Percentiles rank a stretch among this genome's conserved stretches.
These are phyloP conservation scores for Smithornis capensis DNA, from an alignment of 2,113 vertebrate genomes.

Conservation along the genomic window DNA sequence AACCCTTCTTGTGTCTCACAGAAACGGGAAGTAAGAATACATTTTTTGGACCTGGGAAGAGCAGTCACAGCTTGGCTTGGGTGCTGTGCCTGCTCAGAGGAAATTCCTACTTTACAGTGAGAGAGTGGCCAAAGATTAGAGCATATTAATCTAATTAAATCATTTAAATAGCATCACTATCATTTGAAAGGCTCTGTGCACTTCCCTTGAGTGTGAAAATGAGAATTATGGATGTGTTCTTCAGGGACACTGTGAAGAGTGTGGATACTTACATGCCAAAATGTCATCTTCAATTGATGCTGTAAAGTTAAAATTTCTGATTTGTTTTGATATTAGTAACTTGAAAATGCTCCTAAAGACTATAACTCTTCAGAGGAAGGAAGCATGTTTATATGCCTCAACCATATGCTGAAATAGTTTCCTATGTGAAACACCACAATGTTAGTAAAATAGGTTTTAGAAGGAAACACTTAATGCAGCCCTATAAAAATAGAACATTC, in stretches of 20 bases:
- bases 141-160: slow-evolving; percentile 54
- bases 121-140: neutral
- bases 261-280: neutral
- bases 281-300: neutral
- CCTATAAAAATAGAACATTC: neutral
- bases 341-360: neutral
- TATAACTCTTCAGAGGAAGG: neutral
- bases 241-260: neutral
- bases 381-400: neutral
- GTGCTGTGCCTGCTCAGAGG: slow-evolving; percentile 5
- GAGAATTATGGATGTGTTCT: neutral
- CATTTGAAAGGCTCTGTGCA: neutral
- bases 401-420: neutral
- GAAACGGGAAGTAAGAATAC: slow-evolving; percentile 18
- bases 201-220: neutral
- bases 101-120: slow-evolving; percentile 48
- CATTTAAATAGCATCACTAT: neutral
- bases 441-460: neutral
- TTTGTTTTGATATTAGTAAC: neutral
- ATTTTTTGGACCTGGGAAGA: neutral
- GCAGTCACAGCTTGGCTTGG: neutral
- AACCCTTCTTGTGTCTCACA: neutral
- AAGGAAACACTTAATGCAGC: neutral
- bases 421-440: neutral
- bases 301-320: neutral